Base-by-base conservation (phyloP, 2,888 invertebrate genomes). In the Craniophora ligustri region DNA sequence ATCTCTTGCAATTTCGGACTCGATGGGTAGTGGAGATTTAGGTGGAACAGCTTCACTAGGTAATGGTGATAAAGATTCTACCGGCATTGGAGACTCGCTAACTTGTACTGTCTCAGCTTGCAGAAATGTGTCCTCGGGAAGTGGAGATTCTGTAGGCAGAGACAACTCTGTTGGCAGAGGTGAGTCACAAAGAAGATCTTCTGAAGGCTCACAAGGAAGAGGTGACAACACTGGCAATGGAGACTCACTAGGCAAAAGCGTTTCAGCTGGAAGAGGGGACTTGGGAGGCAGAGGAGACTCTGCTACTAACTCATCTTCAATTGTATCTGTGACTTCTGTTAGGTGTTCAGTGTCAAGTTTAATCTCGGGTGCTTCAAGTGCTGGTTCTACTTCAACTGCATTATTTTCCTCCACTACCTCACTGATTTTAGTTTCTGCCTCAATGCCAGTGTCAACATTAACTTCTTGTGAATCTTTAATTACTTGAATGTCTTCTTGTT, bases 151-250 rank as follows among this genome's bases (percentile, higher is more conserved):
- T 16, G 28, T 72, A 57, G 54, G 55, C 14, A 64, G 8, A 11
- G 64, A 51, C 32, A 60, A 26, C 16, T 78, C 78, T 2, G 54
- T 44, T 4, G 76, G 75, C 16, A 74, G 28, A 7, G 76, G 65
- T 4, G 78, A 77, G 8, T 76, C 75, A 18, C 65, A 50, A 18
- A 58, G 66, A 15, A 73, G 45, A 26, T 67, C 49, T 2, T 73
- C 61, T 11, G 68, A 66, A 13, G 74, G 76, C 32, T 73, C 75
- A 16, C 56, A 58, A 11, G 67, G 75, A 32, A 74, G 56, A 21
- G 72, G 67, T 0, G 76, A 60, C 30, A 75, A 78, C 26, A 45
- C 50, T 11, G 74, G 71, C 14, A 75, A 46, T 63, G 62, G 76
- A 34, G 40, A 83, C 75, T 58, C 85, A 11, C 30, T 74, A 59